phyloP scores from a whole-genome alignment of 2,113 vertebrate species.

The Dunckerocampus dactyliophorus region DNA sequence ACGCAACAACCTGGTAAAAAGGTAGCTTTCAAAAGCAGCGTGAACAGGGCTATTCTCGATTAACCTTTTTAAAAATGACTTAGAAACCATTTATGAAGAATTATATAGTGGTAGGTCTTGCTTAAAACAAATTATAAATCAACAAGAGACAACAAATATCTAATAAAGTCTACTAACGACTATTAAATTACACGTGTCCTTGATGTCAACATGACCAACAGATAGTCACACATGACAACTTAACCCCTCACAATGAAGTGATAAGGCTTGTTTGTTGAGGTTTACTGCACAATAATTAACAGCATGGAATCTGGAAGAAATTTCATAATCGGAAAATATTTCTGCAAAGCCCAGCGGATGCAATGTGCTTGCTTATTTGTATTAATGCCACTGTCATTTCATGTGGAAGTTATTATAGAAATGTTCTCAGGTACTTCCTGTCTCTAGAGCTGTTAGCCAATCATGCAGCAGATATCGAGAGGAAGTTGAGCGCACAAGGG shows the following conservation, averaged over 20 bases:
- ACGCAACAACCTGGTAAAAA: too few species aligned
- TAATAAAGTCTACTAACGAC: background rate
- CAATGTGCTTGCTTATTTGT: slow-evolving; percentile 27
- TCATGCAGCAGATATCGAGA: slow-evolving; percentile 56
- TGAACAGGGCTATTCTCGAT: too few species aligned
- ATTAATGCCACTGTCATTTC: slow-evolving; percentile 57
- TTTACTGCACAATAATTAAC: slow-evolving; percentile 16
- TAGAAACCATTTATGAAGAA: too few species aligned
- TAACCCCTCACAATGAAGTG: background rate
- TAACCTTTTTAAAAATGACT: too few species aligned
- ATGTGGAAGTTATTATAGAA: slow-evolving; percentile 60
- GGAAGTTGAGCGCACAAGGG: slow-evolving; percentile 72
- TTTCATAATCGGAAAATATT: slow-evolving; percentile 37
- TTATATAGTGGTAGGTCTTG: too few species aligned
- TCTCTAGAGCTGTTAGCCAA: slow-evolving; percentile 53
- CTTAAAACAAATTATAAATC: too few species aligned
- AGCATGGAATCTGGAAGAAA: slow-evolving; percentile 12
- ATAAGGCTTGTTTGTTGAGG: too few species aligned
- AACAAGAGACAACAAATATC: background rate
- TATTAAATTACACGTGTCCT: background rate
- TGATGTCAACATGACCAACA: background rate
- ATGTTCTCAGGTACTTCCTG: slow-evolving; percentile 67
- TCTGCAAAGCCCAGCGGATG: slow-evolving; percentile 29
- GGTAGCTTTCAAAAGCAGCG: too few species aligned
- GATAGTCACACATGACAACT: background rate